Evolutionary conservation across 2,888 invertebrate genomes (phyloP).

Genomic region (Drosophila basisetae): DNA sequence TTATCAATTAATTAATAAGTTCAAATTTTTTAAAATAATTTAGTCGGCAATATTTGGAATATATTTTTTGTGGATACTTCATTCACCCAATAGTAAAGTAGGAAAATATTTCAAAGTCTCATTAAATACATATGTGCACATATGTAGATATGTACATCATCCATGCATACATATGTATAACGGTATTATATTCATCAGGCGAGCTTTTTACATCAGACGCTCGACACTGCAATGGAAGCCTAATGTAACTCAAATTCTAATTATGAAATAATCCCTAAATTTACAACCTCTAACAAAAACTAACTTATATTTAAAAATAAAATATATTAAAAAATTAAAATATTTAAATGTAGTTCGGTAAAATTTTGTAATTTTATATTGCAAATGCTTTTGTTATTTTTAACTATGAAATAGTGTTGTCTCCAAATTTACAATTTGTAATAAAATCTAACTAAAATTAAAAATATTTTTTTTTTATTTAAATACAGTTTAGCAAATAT

Average conservation of each 20-base stretch:
- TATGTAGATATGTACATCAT: background rate
- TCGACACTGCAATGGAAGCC: conserved; percentile 29
- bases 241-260: conserved; percentile 2
- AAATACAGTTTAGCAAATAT: background rate
- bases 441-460: background rate
- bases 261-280: conserved; percentile 5
- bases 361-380: background rate
- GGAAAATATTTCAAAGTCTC: conserved; percentile 9
- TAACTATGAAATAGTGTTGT: background rate
- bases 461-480: background rate
- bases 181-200: conserved; percentile 19
- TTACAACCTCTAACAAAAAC: background rate
- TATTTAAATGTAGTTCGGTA: background rate
- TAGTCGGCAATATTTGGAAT: conserved; percentile 13
- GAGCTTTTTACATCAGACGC: conserved; percentile 4
- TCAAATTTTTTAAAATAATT: background rate
- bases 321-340: background rate
- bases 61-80: background rate
- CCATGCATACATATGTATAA: conserved; percentile 1
- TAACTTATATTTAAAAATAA: background rate
- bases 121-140: background rate
- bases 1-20: conserved; percentile 2
- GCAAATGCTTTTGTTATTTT: background rate
- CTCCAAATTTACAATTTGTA: background rate
- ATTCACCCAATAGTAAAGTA: conserved; percentile 28